Percentiles rank a stretch among this genome's conserved stretches.
These are phyloP conservation scores for Sceloporus undulatus DNA, from an alignment of 2,113 vertebrate genomes.

Conservation along the genomic window DNA sequence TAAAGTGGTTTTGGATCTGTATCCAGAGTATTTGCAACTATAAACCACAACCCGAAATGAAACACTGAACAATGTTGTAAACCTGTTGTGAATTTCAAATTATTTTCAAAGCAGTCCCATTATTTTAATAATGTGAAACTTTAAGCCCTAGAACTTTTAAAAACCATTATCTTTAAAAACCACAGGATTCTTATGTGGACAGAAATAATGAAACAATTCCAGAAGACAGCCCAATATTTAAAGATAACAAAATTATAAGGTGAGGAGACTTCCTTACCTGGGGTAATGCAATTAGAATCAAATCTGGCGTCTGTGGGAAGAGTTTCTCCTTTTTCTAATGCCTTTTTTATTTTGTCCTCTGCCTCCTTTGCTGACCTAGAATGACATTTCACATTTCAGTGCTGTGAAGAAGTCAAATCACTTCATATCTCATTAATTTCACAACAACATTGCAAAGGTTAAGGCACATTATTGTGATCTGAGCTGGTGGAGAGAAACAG, in stretches of 20 bases:
- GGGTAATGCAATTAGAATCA: constrained; percentile 98
- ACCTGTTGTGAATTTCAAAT: neutral
- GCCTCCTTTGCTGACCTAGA: constrained; percentile 96
- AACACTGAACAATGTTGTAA: neutral
- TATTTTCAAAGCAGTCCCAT: neutral
- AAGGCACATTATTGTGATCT: no score
- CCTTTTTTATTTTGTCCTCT: constrained; percentile 98
- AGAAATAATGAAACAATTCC: neutral
- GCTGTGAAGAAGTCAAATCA: neutral
- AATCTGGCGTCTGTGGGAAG: constrained; percentile 96
- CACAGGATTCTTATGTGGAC: neutral
- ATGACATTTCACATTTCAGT: constrained; percentile 38
- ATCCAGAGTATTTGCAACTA: no score
- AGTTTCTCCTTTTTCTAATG: constrained; percentile 95
- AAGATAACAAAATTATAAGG: constrained; percentile 5
- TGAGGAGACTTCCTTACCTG: constrained; percentile 79
- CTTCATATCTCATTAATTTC: neutral
- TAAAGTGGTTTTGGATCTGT: no score
- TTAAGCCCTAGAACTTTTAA: neutral
- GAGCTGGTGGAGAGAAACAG: no score
- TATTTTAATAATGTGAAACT: neutral
- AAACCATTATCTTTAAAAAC: neutral
- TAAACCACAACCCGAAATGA: neutral
- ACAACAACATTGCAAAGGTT: neutral
- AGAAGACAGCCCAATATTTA: neutral